Base-by-base conservation (phyloP, 2,888 invertebrate genomes). In the Scaptomyza reducta region DNA sequence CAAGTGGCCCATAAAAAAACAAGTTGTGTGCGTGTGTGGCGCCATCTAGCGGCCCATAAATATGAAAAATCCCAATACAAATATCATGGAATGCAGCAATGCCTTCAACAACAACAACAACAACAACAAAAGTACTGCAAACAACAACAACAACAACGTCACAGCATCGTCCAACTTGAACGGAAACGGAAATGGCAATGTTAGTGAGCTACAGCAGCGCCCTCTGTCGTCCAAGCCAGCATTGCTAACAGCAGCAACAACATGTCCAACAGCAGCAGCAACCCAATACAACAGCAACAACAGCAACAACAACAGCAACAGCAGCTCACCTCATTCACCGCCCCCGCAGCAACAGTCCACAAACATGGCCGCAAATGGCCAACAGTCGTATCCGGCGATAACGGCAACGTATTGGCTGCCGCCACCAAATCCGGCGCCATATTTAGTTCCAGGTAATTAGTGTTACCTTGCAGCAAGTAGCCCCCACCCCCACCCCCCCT, bases 401-500 rank as follows among this genome's bases (percentile, higher is more conserved):
- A 95, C 95, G 92, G 94, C 96, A 91, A 95, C 96, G 91, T 96
- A 96, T 93, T 96, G 96, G 96, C 94, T 96, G 89, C 96, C 96
- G 78, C 95, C 96, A 89, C 94, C 96, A 76, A 95, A 95, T 92
- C 95, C 95, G 86, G 95, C 95, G 90, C 96, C 96, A 89, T 96
- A 96, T 93, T 94, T 96, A 92, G 94, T 96, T 92, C 96, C 96
- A 96, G 96, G 96, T 96, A 94, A 91, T 91, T 91, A 90, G 87
- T 84, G 81, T 81, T 88, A 78, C 77, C 74, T 78, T 72, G 74
- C 73, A 60, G 61, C 59, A 58, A 18, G 41, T 49, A 18, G 22
- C n/a, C 35, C 16, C 16, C 6, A 7, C 33, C 44, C 2, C 46
- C 6, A 18, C 1, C 6, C 25, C n/a, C 10, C n/a, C 14, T 10